phyloP scores from a whole-genome alignment of 2,113 vertebrate species.

The Podocnemis expansa region DNA sequence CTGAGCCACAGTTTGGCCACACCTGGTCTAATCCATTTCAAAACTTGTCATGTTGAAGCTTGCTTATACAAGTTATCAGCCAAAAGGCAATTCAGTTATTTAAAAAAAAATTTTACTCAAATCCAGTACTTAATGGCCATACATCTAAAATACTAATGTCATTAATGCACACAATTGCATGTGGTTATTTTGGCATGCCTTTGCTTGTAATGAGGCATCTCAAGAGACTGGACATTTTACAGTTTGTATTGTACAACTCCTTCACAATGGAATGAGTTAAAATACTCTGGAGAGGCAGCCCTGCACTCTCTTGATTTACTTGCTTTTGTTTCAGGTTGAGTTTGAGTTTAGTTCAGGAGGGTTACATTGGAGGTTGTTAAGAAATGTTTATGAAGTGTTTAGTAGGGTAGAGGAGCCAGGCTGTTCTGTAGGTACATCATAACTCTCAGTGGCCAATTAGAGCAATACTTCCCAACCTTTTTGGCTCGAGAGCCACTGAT shows the following conservation, averaged over 20 bases:
- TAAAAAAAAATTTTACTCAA: conserved; percentile 17
- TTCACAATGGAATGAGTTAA: background rate
- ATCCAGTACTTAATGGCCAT: background rate
- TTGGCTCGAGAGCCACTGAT: too few species aligned
- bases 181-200: background rate
- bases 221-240: background rate
- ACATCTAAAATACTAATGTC: conserved; percentile 10
- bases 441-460: too few species aligned
- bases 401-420: rapidly evolving
- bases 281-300: background rate
- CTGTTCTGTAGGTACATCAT: background rate
- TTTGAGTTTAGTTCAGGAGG: rapidly evolving
- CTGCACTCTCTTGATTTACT: background rate
- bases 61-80: background rate
- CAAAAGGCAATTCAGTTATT: background rate
- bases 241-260: background rate
- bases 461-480: too few species aligned
- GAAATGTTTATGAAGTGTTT: background rate
- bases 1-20: too few species aligned
- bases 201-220: background rate
- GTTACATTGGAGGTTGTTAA: background rate
- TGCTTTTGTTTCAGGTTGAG: background rate
- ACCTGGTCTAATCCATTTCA: background rate
- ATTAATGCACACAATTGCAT: background rate
- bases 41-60: background rate